These are phyloP conservation scores for Gambusia holbrooki DNA, from an alignment of 2,113 vertebrate genomes.

Conservation along the genomic window DNA sequence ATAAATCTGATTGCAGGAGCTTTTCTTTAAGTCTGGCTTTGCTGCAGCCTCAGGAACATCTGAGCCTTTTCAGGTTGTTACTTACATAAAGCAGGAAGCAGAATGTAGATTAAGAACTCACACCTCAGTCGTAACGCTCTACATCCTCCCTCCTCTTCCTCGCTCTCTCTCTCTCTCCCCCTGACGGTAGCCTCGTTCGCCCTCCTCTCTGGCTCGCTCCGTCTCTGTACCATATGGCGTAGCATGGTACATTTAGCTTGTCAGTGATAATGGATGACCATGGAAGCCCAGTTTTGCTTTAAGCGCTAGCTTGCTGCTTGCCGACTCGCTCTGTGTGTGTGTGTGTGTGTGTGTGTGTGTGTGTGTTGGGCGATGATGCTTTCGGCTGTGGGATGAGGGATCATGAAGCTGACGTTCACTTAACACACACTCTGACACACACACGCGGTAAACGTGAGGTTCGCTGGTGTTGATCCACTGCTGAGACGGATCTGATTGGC, in stretches of 20 bases:
- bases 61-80: constrained; percentile 6
- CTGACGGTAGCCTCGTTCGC: constrained; percentile 21
- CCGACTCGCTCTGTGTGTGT: constrained; percentile 35
- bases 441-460: neutral
- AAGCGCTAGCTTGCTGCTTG: constrained; percentile 75
- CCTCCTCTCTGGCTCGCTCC: constrained; percentile 38
- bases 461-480: neutral
- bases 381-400: constrained; percentile 67
- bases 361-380: constrained; percentile 66
- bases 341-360: constrained; percentile 34
- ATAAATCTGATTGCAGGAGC: too few relatives aligned
- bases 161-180: constrained; percentile 14
- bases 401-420: constrained; percentile 62
- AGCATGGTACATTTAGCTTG: constrained; percentile 81
- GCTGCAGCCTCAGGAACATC: neutral
- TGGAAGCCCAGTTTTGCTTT: constrained; percentile 81
- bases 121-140: constrained; percentile 34
- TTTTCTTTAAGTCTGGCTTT: neutral
- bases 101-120: constrained; percentile 17
- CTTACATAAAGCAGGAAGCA: constrained; percentile 23
- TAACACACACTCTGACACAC: constrained; percentile 18
- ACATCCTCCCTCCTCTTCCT: constrained; percentile 19
- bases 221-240: constrained; percentile 74
- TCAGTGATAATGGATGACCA: constrained; percentile 80
- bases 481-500: constrained; percentile 24